Percentiles rank a stretch among this genome's conserved stretches.
Conservation (phyloP, 2,797 vertebrate genomes). For the Sebastes reedi region DNA sequence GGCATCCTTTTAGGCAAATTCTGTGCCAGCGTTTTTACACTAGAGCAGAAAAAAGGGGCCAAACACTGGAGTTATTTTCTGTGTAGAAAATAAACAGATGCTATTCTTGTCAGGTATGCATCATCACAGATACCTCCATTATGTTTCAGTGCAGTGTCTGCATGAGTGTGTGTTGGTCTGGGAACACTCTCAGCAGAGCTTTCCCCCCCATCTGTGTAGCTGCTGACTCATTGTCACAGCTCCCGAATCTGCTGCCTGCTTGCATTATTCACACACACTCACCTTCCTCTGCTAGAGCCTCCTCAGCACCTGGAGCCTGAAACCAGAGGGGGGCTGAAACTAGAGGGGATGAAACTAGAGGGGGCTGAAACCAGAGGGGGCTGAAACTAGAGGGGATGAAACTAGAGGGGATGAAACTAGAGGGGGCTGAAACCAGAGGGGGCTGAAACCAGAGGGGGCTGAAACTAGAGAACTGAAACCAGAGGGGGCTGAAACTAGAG, state of each 20-base stretch:
- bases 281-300: slow-evolving; percentile 74
- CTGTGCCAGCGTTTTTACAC: neutral
- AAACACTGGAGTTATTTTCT: slow-evolving; percentile 16
- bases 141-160: slow-evolving; percentile 39
- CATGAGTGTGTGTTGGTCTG: slow-evolving; percentile 44
- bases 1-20: slow-evolving; percentile 16
- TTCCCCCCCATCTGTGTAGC: slow-evolving; percentile 45
- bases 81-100: slow-evolving; percentile 45
- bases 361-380: too few species aligned
- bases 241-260: slow-evolving; percentile 79
- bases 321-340: neutral
- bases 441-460: neutral
- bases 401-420: neutral
- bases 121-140: slow-evolving; percentile 48
- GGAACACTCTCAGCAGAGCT: slow-evolving; percentile 54
- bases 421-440: neutral
- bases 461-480: too few species aligned
- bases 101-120: slow-evolving; percentile 54
- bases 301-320: slow-evolving; percentile 73
- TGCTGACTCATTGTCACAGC: slow-evolving; percentile 85
- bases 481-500: too few species aligned
- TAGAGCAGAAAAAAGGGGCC: neutral
- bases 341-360: too few species aligned
- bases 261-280: slow-evolving; percentile 81
- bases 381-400: neutral